Evolutionary conservation across 2,888 invertebrate genomes (phyloP).

Genomic region (Dolichomitus sp.): DNA sequence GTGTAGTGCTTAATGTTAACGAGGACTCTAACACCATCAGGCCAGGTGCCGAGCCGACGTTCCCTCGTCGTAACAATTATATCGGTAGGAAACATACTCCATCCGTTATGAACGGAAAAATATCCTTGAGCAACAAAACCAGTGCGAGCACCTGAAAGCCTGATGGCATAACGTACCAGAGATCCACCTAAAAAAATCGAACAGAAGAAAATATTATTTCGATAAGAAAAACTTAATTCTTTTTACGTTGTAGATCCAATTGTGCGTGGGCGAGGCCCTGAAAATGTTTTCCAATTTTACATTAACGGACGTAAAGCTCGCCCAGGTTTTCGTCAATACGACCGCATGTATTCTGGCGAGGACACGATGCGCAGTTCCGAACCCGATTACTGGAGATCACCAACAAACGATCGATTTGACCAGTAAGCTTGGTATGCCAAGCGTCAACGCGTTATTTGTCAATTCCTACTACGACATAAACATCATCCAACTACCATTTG

Average conservation of each 20-base stretch:
- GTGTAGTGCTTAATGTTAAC: constrained; percentile 68
- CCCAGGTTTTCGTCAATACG: constrained; percentile 87
- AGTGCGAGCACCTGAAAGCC: constrained; percentile 1
- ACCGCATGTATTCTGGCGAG: constrained; percentile 90
- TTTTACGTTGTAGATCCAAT: constrained; percentile 74
- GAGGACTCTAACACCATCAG: constrained; percentile 69
- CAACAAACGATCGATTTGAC: constrained; percentile 87
- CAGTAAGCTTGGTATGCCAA: constrained; percentile 74
- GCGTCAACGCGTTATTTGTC: constrained; percentile 80
- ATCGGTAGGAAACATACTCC: constrained; percentile 24
- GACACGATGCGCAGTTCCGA: constrained; percentile 88
- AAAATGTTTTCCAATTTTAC: constrained; percentile 71
- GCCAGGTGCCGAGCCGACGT: constrained; percentile 75
- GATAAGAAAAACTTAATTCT: constrained; percentile 22
- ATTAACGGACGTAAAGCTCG: constrained; percentile 72
- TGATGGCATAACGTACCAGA: neutral
- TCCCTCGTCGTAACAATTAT: constrained; percentile 29
- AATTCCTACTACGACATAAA: constrained; percentile 82
- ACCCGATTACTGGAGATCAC: constrained; percentile 90
- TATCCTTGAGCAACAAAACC: neutral
- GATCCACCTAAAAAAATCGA: neutral
- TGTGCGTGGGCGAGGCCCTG: constrained; percentile 78
- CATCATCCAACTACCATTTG: constrained; percentile 80
- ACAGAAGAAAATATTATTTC: neutral
- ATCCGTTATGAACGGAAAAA: neutral